Evolutionary conservation across 2,797 vertebrate genomes (phyloP).

Genomic region (Cephalopachus bancanus): DNA sequence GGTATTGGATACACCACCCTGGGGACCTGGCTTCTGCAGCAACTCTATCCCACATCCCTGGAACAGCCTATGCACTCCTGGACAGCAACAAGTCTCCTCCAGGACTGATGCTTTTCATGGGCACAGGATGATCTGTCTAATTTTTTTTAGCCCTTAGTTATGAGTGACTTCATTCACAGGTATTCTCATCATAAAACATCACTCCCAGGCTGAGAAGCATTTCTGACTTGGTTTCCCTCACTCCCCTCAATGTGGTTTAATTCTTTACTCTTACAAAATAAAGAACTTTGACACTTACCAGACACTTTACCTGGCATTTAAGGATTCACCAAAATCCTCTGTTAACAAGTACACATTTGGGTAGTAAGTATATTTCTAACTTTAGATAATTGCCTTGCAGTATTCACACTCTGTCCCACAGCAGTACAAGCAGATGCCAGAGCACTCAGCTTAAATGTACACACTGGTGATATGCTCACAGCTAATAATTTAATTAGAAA

Average conservation of each 20-base stretch:
- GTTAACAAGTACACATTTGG: no score
- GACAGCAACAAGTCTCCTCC: background rate
- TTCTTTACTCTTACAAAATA: background rate
- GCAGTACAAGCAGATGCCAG: accelerated
- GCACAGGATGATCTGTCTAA: background rate
- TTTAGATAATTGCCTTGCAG: accelerated
- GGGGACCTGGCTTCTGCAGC: accelerated
- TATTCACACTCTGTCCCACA: background rate
- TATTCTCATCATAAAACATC: background rate
- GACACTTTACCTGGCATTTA: background rate
- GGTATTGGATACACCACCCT: accelerated
- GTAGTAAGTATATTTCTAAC: background rate
- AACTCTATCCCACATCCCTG: accelerated
- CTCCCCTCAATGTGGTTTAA: accelerated
- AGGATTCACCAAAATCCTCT: background rate
- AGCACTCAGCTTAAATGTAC: background rate
- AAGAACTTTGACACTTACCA: background rate
- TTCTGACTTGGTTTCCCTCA: background rate
- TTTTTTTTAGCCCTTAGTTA: background rate
- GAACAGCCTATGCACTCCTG: background rate
- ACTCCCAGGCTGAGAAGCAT: accelerated
- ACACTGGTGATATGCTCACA: accelerated
- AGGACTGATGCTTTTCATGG: no score
- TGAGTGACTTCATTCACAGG: background rate
- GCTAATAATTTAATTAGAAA: background rate